Evolutionary conservation across 2,888 invertebrate genomes (phyloP).

Genomic region (Conomelus anceps): DNA sequence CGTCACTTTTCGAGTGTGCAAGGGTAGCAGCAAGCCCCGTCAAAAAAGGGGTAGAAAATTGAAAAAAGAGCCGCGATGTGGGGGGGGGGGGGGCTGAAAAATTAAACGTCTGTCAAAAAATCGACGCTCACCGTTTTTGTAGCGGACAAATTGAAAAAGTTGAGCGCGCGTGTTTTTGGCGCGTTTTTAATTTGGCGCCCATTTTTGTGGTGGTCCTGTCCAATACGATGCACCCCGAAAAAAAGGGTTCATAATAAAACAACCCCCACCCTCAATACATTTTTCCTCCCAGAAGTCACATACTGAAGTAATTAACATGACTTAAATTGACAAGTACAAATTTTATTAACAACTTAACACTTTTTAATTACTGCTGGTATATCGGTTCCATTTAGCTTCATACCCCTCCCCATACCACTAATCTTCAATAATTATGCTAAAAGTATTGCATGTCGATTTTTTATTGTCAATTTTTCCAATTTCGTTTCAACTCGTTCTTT

Average conservation of each 20-base stretch:
- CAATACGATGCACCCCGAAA: neutral
- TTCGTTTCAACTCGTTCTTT: neutral
- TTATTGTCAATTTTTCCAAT: neutral
- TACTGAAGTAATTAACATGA: neutral
- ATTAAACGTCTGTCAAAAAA: neutral
- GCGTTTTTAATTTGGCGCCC: neutral
- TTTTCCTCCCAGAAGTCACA: neutral
- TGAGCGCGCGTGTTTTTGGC: neutral
- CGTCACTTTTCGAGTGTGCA: neutral
- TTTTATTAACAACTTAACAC: neutral
- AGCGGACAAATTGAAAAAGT: neutral
- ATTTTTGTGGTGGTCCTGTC: neutral
- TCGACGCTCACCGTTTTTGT: neutral
- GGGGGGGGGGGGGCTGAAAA: neutral
- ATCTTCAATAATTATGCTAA: neutral
- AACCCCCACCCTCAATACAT: neutral
- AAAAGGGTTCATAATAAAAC: neutral
- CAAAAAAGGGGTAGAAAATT: neutral
- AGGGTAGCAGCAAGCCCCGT: neutral
- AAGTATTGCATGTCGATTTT: neutral
- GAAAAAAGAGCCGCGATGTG: neutral
- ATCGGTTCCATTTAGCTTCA: neutral
- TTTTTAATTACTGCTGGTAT: neutral
- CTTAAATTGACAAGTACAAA: neutral
- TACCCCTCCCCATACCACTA: neutral